Conservation (phyloP, 2,888 invertebrate species). For the Sceliomorpha sp. region DNA sequence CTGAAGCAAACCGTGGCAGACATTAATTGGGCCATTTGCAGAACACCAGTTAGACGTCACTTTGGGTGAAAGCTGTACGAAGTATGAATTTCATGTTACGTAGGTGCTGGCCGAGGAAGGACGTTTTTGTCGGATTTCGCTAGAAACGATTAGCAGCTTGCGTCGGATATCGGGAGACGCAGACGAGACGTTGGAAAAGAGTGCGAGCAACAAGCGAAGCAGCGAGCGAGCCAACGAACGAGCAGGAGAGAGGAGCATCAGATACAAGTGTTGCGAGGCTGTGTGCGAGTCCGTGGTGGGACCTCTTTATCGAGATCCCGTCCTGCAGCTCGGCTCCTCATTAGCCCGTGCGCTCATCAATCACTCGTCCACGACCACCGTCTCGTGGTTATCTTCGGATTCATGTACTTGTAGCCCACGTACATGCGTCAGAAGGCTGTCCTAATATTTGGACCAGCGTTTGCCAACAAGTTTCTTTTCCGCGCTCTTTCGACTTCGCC, state of each 20-base stretch:
- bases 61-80: too few relatives aligned
- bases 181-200: constrained; percentile 46
- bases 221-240: constrained; percentile 12
- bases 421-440: constrained; percentile 60
- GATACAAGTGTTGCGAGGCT: constrained; percentile 54
- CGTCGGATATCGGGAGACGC: constrained; percentile 36
- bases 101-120: constrained; percentile 8
- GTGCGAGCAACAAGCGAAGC: constrained; percentile 33
- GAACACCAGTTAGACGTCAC: too few relatives aligned
- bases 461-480: constrained; percentile 32
- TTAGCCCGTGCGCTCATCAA: constrained; percentile 79
- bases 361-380: constrained; percentile 79
- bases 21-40: too few relatives aligned
- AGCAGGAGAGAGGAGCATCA: constrained; percentile 46
- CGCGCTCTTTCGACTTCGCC: not conserved
- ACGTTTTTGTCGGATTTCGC: constrained; percentile 34
- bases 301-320: constrained; percentile 80
- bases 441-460: constrained; percentile 75
- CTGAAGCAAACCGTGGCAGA: too few relatives aligned
- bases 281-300: constrained; percentile 68
- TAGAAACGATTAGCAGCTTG: constrained; percentile 34
- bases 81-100: too few relatives aligned
- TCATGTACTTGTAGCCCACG: constrained; percentile 38
- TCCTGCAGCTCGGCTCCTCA: constrained; percentile 79
- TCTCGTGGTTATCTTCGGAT: constrained; percentile 63